Conservation (phyloP, 1,140 invertebrate genomes). For the silkworm (Bombyx mori) region DNA sequence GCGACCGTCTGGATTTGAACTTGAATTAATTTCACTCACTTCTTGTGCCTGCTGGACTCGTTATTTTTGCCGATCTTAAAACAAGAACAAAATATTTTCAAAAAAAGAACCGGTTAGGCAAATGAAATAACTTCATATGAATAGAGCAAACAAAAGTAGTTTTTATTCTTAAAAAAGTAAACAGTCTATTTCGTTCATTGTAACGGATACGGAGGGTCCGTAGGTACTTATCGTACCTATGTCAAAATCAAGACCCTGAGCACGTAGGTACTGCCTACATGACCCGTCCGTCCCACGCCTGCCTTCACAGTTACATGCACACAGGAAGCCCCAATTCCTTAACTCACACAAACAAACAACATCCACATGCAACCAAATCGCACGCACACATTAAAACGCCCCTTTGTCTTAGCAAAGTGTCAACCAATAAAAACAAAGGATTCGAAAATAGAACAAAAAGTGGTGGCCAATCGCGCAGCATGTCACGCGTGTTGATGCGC, state of each 20-base stretch:
- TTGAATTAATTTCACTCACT: constrained; percentile 62
- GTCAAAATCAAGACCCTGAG: constrained; percentile 58
- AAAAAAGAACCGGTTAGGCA: too few species aligned
- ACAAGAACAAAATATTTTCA: too few species aligned
- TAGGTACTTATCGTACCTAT: constrained; percentile 29
- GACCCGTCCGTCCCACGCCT: constrained; percentile 37
- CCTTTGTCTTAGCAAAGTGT: constrained; percentile 71
- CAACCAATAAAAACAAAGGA: constrained; percentile 72
- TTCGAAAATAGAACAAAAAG: constrained; percentile 70
- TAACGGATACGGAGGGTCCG: constrained; percentile 33
- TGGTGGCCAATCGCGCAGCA: constrained; percentile 59
- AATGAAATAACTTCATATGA: too few species aligned
- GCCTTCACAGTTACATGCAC: constrained; percentile 22
- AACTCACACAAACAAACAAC: constrained; percentile 41
- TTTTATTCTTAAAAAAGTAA: constrained; percentile 26
- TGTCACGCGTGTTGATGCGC: constrained; percentile 65
- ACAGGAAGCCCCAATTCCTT: constrained; percentile 49
- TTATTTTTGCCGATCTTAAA: too few species aligned
- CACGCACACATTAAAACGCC: constrained; percentile 53
- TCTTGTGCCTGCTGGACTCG: constrained; percentile 23
- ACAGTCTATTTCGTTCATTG: constrained; percentile 41
- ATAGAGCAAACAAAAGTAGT: too few species aligned
- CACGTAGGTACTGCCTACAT: constrained; percentile 27
- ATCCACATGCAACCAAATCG: constrained; percentile 32
- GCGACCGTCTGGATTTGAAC: constrained; percentile 58